Conservation (phyloP, 2,888 invertebrate genomes). For the Trissoscelio sp. region DNA sequence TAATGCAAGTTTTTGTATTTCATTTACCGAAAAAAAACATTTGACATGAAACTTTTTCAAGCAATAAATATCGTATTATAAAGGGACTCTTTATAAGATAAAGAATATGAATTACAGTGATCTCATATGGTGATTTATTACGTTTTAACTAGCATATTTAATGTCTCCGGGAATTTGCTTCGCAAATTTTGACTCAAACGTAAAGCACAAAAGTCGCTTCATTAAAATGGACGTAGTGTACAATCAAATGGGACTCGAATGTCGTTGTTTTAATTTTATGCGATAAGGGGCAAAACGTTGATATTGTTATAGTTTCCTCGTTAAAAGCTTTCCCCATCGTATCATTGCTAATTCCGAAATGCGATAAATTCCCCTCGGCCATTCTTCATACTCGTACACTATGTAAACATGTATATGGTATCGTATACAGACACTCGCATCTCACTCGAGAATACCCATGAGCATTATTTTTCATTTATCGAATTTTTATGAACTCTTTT, state of each 20-base stretch:
- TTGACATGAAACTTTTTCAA: background rate
- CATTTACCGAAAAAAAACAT: too few species aligned
- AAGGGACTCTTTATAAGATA: background rate
- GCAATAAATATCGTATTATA: background rate
- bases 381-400: slow-evolving; percentile 34
- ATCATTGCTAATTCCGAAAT: slow-evolving; percentile 62
- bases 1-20: too few species aligned
- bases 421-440: slow-evolving; percentile 21
- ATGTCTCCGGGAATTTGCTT: slow-evolving; percentile 23
- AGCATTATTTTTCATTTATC: slow-evolving; percentile 67
- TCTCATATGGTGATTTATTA: slow-evolving; percentile 9
- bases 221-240: slow-evolving; percentile 37
- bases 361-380: slow-evolving; percentile 54
- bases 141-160: slow-evolving; percentile 33
- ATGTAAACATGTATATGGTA: slow-evolving; percentile 5
- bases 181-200: slow-evolving; percentile 28
- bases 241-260: slow-evolving; percentile 46
- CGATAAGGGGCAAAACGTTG: slow-evolving; percentile 40
- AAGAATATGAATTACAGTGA: background rate
- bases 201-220: slow-evolving; percentile 38
- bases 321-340: slow-evolving; percentile 57
- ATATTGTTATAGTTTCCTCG: slow-evolving; percentile 55
- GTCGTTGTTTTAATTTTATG: slow-evolving; percentile 44
- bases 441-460: slow-evolving; percentile 28
- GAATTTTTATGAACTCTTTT: slow-evolving; percentile 70